Conservation (phyloP, 2,113 vertebrate genomes). For the Gobio gobio region DNA sequence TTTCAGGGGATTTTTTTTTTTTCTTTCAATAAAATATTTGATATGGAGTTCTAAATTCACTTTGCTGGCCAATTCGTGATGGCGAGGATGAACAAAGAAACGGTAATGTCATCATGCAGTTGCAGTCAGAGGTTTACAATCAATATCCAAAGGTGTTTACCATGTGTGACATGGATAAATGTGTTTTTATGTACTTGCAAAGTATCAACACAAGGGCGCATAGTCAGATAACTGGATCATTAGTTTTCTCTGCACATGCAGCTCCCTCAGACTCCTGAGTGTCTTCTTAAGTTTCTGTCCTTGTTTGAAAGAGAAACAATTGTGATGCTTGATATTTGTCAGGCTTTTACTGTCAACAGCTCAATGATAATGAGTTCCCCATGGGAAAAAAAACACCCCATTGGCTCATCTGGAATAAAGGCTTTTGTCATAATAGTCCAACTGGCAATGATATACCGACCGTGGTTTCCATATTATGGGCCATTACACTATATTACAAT, state of each 20-base stretch:
- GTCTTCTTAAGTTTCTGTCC: constrained; percentile 13
- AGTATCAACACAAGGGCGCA: neutral
- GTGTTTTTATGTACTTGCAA: neutral
- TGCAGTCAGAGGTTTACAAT: neutral
- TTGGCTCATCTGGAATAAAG: constrained; percentile 40
- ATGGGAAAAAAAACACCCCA: constrained; percentile 13
- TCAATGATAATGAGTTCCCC: constrained; percentile 44
- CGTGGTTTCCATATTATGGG: constrained; percentile 19
- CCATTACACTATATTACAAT: neutral
- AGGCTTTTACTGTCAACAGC: constrained; percentile 39
- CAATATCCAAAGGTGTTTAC: neutral
- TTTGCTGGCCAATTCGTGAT: neutral
- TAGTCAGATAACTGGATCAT: neutral
- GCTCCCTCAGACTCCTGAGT: neutral
- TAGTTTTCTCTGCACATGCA: neutral
- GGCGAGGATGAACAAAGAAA: neutral
- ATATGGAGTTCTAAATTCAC: neutral
- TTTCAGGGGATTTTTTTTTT: constrained; percentile 15
- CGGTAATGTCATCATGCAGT: neutral
- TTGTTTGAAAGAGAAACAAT: neutral
- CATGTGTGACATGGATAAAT: neutral
- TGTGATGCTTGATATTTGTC: constrained; percentile 34
- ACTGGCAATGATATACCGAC: constrained; percentile 35
- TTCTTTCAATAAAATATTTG: neutral
- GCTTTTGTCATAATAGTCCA: constrained; percentile 27